Percentiles rank a stretch among this genome's conserved stretches.
Evolutionary conservation across 2,113 vertebrate genomes (phyloP).

Genomic region (Eretmochelys imbricata): DNA sequence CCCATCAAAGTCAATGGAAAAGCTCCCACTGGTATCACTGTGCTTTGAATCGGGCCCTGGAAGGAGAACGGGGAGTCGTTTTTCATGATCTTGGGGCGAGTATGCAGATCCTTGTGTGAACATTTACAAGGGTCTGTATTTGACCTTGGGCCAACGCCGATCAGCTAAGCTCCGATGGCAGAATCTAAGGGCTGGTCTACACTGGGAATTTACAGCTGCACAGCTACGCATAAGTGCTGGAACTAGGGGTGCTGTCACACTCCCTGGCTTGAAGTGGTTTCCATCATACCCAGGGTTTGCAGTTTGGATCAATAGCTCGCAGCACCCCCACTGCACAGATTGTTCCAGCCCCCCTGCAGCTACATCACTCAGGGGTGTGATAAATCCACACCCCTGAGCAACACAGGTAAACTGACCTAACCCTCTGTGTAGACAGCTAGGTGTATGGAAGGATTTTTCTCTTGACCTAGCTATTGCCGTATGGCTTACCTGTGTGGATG

Average conservation of each 20-base stretch:
- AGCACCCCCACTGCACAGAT: no score
- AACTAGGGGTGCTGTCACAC: no score
- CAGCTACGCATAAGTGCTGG: no score
- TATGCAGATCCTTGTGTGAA: background rate
- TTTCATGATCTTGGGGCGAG: background rate
- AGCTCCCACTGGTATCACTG: background rate
- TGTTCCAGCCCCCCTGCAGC: background rate
- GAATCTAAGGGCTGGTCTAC: background rate
- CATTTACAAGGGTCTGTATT: background rate
- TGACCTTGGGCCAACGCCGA: background rate
- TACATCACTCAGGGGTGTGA: background rate
- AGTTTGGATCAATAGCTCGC: no score
- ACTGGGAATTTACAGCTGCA: background rate
- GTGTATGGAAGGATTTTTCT: background rate
- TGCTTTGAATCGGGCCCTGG: background rate
- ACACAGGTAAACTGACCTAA: background rate
- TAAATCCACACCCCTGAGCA: background rate
- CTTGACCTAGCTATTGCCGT: background rate
- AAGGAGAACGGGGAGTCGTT: background rate
- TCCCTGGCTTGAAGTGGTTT: no score
- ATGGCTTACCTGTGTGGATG: background rate
- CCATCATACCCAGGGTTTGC: no score
- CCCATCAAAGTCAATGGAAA: background rate
- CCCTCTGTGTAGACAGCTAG: background rate
- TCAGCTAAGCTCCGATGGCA: background rate